A percentile compares a stretch with the other conserved stretches of the same genome.
phyloP scores from a whole-genome alignment of 1,140 invertebrate genomes.

The Matsumurasca onukii region DNA sequence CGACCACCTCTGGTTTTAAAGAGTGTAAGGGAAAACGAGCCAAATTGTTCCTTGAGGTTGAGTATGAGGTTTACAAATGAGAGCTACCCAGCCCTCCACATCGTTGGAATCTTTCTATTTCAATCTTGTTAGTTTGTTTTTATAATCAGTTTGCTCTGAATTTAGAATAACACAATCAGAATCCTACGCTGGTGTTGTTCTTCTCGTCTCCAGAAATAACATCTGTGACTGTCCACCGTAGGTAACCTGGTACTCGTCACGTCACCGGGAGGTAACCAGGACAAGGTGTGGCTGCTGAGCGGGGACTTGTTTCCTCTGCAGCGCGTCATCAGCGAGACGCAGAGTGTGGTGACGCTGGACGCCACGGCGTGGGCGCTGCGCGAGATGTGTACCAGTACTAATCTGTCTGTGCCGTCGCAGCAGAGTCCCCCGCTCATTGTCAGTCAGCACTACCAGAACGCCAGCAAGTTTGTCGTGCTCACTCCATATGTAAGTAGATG shows the following conservation, averaged over 20 bases:
- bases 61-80: no score
- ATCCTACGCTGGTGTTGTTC: no score
- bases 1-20: no score
- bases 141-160: no score
- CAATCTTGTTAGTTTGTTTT: no score
- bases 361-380: conserved; percentile 81
- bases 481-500: conserved; percentile 66
- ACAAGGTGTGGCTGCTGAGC: conserved; percentile 71
- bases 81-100: no score
- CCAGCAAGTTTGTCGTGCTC: conserved; percentile 78
- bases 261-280: conserved; percentile 55
- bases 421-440: conserved; percentile 34
- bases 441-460: conserved; percentile 68
- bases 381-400: conserved; percentile 52
- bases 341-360: conserved; percentile 75
- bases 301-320: conserved; percentile 66
- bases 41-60: no score
- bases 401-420: not conserved
- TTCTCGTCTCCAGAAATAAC: no score
- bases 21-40: no score
- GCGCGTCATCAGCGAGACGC: conserved; percentile 67
- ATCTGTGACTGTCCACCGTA: no score
- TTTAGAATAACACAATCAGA: no score
- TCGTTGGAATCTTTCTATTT: no score
- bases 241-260: conserved; percentile 69